Evolutionary conservation across 1,140 invertebrate species (phyloP).

Genomic region (Hesperophylax magnus): DNA sequence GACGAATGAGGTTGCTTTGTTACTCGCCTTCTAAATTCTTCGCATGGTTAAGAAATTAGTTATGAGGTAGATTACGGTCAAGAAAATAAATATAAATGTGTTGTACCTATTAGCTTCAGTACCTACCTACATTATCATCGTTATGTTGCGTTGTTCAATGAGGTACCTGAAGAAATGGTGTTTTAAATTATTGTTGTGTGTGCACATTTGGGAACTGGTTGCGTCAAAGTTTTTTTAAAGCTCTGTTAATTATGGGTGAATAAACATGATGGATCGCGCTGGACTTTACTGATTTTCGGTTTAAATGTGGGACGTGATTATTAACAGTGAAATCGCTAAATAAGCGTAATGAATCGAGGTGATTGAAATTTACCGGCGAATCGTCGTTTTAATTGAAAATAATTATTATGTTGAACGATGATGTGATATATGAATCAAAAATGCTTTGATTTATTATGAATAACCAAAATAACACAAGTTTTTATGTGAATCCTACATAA

Average conservation of each 20-base stretch:
- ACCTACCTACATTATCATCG: no score
- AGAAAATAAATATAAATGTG: neutral
- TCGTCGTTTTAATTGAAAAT: constrained; percentile 8
- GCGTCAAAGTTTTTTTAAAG: neutral
- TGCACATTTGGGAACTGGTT: constrained; percentile 11
- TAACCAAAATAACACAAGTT: no score
- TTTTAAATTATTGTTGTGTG: constrained; percentile 7
- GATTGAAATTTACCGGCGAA: constrained; percentile 31
- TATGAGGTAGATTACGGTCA: constrained; percentile 15
- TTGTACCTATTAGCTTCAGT: neutral
- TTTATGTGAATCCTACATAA: no score
- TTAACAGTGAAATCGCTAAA: constrained; percentile 28
- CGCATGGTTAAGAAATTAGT: neutral
- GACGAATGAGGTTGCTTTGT: constrained; percentile 22
- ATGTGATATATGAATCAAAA: no score
- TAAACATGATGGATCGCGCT: constrained; percentile 4
- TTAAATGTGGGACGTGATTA: constrained; percentile 31
- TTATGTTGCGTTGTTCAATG: neutral
- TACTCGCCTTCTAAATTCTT: constrained; percentile 6
- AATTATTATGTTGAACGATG: constrained; percentile 9
- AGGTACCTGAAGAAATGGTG: neutral
- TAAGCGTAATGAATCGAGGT: constrained; percentile 13
- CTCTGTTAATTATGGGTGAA: constrained; percentile 9
- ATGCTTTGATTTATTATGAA: no score
- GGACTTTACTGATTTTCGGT: neutral